Percentiles rank a stretch among this genome's conserved stretches.
Evolutionary conservation across 2,888 invertebrate species (phyloP).

Genomic region (Caenorhabditis wallacei): DNA sequence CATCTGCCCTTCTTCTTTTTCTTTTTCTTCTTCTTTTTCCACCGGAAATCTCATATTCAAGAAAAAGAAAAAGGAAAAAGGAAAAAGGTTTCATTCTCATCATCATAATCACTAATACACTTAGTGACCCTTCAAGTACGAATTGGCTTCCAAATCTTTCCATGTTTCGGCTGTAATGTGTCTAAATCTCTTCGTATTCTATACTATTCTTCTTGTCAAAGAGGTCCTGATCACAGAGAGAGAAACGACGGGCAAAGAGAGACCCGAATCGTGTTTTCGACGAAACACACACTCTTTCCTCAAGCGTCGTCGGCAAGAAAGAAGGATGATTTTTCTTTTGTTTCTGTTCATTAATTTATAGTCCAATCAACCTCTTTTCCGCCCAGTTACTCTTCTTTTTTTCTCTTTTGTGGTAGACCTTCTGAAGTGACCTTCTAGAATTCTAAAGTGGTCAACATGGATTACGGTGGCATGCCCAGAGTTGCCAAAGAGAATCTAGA

Average conservation of each 20-base stretch:
- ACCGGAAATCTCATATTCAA: conserved; percentile 7
- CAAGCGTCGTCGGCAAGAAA: conserved; percentile 26
- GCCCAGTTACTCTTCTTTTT: background rate
- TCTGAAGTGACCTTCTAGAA: too few species aligned
- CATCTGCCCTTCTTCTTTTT: conserved; percentile 9
- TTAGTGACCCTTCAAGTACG: conserved; percentile 41
- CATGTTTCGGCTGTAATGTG: conserved; percentile 60
- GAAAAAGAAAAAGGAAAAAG: too few species aligned
- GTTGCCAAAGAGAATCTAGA: too few species aligned
- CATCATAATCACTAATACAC: conserved; percentile 25
- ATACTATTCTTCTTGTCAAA: conserved; percentile 5
- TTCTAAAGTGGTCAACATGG: too few species aligned
- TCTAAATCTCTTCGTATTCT: conserved; percentile 28
- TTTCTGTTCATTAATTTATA: conserved; percentile 55
- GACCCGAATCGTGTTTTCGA: conserved; percentile 44
- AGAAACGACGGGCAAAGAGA: background rate
- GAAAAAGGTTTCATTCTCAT: background rate
- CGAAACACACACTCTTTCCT: conserved; percentile 43
- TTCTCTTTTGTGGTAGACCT: conserved; percentile 1
- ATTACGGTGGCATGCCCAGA: too few species aligned
- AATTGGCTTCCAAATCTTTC: conserved; percentile 53
- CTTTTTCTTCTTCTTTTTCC: conserved; percentile 7
- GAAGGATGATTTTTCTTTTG: conserved; percentile 36
- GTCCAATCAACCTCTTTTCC: conserved; percentile 20
- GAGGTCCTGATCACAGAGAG: background rate